Base-by-base conservation (phyloP, 1,140 invertebrate genomes). In the Cotesia glomerata region DNA sequence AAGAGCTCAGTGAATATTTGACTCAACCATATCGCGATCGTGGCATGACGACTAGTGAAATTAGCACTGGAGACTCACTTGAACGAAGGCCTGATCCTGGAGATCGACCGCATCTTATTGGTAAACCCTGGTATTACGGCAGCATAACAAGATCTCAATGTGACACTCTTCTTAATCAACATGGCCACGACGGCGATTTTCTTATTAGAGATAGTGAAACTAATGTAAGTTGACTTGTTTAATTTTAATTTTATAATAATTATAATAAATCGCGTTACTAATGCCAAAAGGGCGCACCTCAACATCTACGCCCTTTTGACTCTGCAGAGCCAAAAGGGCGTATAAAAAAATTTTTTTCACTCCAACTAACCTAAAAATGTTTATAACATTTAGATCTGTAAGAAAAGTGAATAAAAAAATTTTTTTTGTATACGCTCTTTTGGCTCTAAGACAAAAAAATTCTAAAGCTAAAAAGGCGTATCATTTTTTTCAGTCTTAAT, bases 121-220 rank as follows among this genome's bases (percentile, higher is more conserved):
- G 92, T 49, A 95, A 96, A 86, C 91, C 93, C 13, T 99, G 98
- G 98, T 99, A 99, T 85, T 99, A 96, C 88, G 98, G 98, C 39
- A 93, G 92, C 78, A 97, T 99, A 78, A 95, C 96, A 18, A 91
- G 98, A 76, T 94, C 93, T 75, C 95, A 98, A 84, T 98, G 97
- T 89, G 98, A 99, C 88, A 92, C 93, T 75, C 88, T 99, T 80
- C 90, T 99, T 76, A 97, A 96, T 88, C 93, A 95, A 80, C 93
- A 95, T 86, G 98, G 96, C 18, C 93, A 95, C 78, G 96, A 99
- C 88, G 98, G 98, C 26, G 98, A 99, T 88, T 99, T 99, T 89
- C 92, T 99, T 77, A 97, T 99, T 81, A 90, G 98, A 81, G 97
- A 99, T 87, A 98, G 96, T 86, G 98, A 99, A 91, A 98, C 97